phyloP scores from a whole-genome alignment of 2,888 invertebrate genomes.

The Drosophila barbarae region DNA sequence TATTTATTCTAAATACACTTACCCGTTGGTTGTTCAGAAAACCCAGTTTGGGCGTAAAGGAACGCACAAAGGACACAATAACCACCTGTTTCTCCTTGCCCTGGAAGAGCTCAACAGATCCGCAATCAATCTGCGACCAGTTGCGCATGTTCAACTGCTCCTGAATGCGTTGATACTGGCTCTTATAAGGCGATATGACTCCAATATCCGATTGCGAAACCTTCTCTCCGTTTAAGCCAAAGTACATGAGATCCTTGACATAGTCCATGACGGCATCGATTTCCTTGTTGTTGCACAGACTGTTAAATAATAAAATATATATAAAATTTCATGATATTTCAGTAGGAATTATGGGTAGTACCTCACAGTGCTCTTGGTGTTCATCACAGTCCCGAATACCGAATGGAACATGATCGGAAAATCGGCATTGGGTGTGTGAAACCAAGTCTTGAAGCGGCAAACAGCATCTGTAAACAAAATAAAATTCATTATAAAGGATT shows the following conservation, averaged over 20 bases:
- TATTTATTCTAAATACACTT: conserved; percentile 29
- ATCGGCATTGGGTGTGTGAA: conserved; percentile 78
- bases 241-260: conserved; percentile 81
- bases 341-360: conserved; percentile 12
- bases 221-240: conserved; percentile 80
- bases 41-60: conserved; percentile 69
- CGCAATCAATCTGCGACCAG: conserved; percentile 83
- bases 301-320: conserved; percentile 51
- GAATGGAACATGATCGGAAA: conserved; percentile 83
- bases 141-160: conserved; percentile 69
- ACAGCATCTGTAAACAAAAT: conserved; percentile 56
- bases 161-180: conserved; percentile 78
- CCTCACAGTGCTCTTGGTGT: conserved; percentile 59
- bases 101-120: conserved; percentile 93
- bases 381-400: conserved; percentile 81
- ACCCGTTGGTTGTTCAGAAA: conserved; percentile 75
- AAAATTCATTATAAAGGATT: neutral
- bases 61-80: conserved; percentile 89
- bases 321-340: neutral
- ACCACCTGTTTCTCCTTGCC: conserved; percentile 91
- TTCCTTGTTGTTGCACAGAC: conserved; percentile 83
- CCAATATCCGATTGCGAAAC: conserved; percentile 81
- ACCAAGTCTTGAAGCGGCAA: conserved; percentile 73
- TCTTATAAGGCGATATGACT: conserved; percentile 82
- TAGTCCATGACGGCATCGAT: conserved; percentile 82